These are phyloP conservation scores for Oligia latruncula DNA, from an alignment of 2,888 invertebrate species.

Conservation along the genomic window DNA sequence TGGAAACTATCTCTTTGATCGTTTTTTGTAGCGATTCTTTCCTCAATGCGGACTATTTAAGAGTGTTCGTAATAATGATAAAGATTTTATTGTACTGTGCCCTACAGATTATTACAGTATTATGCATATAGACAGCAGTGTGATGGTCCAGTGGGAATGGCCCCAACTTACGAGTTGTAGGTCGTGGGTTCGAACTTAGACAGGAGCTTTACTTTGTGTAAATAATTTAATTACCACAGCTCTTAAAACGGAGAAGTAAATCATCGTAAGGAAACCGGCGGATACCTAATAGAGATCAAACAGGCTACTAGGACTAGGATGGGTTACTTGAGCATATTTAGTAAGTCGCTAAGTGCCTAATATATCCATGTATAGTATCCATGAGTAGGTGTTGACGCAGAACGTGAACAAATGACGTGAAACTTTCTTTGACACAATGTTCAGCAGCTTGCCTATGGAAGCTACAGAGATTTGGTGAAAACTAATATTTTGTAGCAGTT, in stretches of 20 bases:
- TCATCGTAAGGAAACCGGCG: too few species aligned
- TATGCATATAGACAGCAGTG: too few species aligned
- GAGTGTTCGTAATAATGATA: background rate
- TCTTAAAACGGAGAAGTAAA: too few species aligned
- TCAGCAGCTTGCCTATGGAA: background rate
- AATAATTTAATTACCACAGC: too few species aligned
- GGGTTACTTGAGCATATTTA: background rate
- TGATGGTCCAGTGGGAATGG: too few species aligned
- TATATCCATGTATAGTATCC: too few species aligned
- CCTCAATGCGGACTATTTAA: background rate
- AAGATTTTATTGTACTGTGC: background rate
- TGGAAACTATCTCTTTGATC: background rate
- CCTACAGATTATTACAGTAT: too few species aligned
- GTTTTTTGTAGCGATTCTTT: background rate
- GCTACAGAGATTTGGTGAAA: conserved; percentile 36
- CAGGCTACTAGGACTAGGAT: too few species aligned
- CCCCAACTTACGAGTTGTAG: too few species aligned
- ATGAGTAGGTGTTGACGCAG: background rate
- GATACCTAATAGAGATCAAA: too few species aligned
- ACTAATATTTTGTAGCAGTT: conserved; percentile 26
- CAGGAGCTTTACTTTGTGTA: too few species aligned
- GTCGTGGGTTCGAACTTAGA: too few species aligned
- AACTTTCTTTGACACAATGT: conserved; percentile 31
- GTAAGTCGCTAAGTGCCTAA: background rate
- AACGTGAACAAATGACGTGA: conserved; percentile 24